Percentiles rank a stretch among this genome's conserved stretches.
phyloP scores from a whole-genome alignment of 2,888 invertebrate genomes.

The Hetaerina titia region DNA sequence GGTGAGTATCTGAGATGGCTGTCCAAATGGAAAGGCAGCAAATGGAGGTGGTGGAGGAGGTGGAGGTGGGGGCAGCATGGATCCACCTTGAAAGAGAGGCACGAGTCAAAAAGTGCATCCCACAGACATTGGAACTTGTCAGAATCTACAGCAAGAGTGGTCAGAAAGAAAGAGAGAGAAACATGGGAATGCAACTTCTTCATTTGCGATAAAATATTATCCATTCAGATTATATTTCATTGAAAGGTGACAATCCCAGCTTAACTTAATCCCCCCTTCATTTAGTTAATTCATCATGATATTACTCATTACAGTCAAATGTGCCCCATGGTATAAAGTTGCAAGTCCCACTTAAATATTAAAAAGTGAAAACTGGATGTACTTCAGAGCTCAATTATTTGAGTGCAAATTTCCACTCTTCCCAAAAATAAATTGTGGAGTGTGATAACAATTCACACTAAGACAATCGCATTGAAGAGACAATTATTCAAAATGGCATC shows the following conservation, averaged over 20 bases:
- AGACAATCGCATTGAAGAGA: background rate
- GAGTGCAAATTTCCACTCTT: background rate
- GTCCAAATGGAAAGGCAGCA: slow-evolving; percentile 61
- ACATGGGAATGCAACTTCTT: slow-evolving; percentile 24
- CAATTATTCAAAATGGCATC: background rate
- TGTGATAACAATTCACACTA: background rate
- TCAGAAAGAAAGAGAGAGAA: background rate
- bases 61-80: slow-evolving; percentile 78
- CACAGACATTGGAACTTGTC: background rate
- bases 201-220: background rate
- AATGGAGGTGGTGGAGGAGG: slow-evolving; percentile 82
- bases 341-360: background rate
- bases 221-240: background rate
- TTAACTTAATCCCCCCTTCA: background rate
- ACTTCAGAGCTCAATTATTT: background rate
- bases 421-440: background rate
- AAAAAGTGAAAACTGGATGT: background rate
- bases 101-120: background rate
- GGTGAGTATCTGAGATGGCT: slow-evolving; percentile 57
- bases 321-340: background rate
- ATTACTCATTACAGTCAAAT: background rate
- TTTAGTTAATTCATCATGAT: background rate
- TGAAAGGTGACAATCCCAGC: background rate
- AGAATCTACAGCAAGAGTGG: background rate
- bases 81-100: slow-evolving; percentile 55